phyloP scores from a whole-genome alignment of 2,888 invertebrate genomes.

The Perdita meconis region DNA sequence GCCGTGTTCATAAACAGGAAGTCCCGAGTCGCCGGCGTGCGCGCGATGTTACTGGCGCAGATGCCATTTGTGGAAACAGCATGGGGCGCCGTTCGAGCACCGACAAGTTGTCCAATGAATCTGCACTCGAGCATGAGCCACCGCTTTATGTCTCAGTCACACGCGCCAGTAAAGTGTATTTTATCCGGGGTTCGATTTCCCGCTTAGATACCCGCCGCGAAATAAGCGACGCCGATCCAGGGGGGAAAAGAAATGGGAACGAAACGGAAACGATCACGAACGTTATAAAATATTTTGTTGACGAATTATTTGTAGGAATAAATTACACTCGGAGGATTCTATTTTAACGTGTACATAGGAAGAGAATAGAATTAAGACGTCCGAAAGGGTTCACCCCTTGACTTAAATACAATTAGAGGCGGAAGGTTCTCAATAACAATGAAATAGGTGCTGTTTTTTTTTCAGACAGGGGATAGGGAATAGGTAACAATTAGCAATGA shows the following conservation, averaged over 20 bases:
- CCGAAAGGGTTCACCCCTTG: background rate
- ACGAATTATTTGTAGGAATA: background rate
- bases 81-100: slow-evolving; percentile 60
- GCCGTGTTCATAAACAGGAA: slow-evolving; percentile 55
- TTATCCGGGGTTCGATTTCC: slow-evolving; percentile 59
- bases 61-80: slow-evolving; percentile 58
- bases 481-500: slow-evolving; percentile 18
- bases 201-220: slow-evolving; percentile 27
- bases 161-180: slow-evolving; percentile 51
- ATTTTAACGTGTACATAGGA: too few species aligned
- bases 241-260: background rate
- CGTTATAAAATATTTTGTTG: background rate
- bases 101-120: slow-evolving; percentile 60
- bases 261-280: background rate
- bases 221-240: background rate
- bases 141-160: slow-evolving; percentile 59
- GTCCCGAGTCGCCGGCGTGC: slow-evolving; percentile 39
- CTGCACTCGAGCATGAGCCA: slow-evolving; percentile 44
- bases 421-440: background rate
- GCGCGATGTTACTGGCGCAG: slow-evolving; percentile 46
- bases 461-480: background rate
- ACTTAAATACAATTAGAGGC: background rate
- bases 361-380: background rate
- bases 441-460: slow-evolving; percentile 2
- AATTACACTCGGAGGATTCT: background rate